Evolutionary conservation across 2,113 vertebrate genomes (phyloP), one percentile per base, ranked within the genome.

Genomic region (Sinosuthora webbiana): DNA sequence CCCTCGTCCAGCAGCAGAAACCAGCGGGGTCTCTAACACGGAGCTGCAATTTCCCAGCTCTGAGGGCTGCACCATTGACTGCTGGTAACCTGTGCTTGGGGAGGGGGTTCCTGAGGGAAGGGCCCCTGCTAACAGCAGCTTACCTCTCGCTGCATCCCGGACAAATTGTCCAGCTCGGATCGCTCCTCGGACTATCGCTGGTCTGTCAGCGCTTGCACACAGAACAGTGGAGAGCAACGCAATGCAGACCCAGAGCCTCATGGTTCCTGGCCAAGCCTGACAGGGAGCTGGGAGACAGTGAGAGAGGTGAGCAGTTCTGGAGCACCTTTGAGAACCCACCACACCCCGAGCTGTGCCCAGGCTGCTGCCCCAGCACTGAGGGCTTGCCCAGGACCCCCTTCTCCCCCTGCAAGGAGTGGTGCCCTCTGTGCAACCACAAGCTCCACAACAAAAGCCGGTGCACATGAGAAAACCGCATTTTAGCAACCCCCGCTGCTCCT

Each of bases 141-240:
- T 80, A 97, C 95, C 93, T 95, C 93, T 13, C 0, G 0, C 5
- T 3, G 95, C 96, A 49, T 93, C 96, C 95, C 10, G 1, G 39
- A 2, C 35, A 63, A 96, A 95, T 2, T 6, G 1, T 41, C 24
- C 87, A 4, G 7, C 39, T 10, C 1, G 0, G 4, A 0, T 0
- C 3, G 69, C 0, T 16, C 10, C 7, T 7, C 1, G 0, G 2
- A 2, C 0, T 30, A 64, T 0, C 3, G 2, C 3, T 24, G 52
- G 8, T 17, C 14, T 5, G 9, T 69, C 52, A 13, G 89, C 76
- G 10, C 20, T 89, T 28, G 37, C 80, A 47, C 83, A 93, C 1
- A 89, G 31, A 20, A 10, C 3, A 6, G 37, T 0, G 37, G 76
- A 94, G 73, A 97, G 64, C 91, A 97, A 17, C 3, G 13, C 2